Conservation (phyloP, 1,140 invertebrate species). For the Brachionus rubens region DNA sequence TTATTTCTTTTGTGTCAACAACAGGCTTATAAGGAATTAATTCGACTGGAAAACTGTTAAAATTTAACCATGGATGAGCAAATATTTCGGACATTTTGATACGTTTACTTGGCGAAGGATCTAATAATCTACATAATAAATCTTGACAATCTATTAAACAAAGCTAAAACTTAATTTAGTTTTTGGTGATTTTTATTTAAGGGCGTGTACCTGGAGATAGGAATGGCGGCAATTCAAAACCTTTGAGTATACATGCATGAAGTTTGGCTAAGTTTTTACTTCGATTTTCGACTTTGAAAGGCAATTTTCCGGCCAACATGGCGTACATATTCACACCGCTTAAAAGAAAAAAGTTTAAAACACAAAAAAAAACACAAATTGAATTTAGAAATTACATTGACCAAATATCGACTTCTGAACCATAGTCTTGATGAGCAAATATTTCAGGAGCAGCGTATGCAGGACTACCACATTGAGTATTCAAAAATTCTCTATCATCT, state of each 20-base stretch:
- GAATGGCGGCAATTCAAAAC: slow-evolving; percentile 51
- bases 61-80: slow-evolving; percentile 51
- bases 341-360: slow-evolving; percentile 21
- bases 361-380: neutral
- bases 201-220: slow-evolving; percentile 50
- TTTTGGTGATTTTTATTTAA: neutral
- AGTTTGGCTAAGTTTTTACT: slow-evolving; percentile 51
- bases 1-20: slow-evolving; percentile 24
- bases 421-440: slow-evolving; percentile 45
- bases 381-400: slow-evolving; percentile 14
- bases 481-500: slow-evolving; percentile 41
- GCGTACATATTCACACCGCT: slow-evolving; percentile 47
- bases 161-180: neutral
- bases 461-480: slow-evolving; percentile 45
- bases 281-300: slow-evolving; percentile 46
- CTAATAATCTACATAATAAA: slow-evolving; percentile 51
- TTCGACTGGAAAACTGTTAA: slow-evolving; percentile 34
- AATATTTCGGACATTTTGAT: slow-evolving; percentile 52
- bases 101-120: slow-evolving; percentile 49
- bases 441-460: slow-evolving; percentile 47
- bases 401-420: slow-evolving; percentile 43
- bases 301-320: slow-evolving; percentile 45
- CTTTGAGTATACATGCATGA: slow-evolving; percentile 52
- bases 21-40: slow-evolving; percentile 15
- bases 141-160: slow-evolving; percentile 51